These are phyloP conservation scores for Spisula solida DNA, from an alignment of 2,888 invertebrate genomes.

Conservation along the genomic window DNA sequence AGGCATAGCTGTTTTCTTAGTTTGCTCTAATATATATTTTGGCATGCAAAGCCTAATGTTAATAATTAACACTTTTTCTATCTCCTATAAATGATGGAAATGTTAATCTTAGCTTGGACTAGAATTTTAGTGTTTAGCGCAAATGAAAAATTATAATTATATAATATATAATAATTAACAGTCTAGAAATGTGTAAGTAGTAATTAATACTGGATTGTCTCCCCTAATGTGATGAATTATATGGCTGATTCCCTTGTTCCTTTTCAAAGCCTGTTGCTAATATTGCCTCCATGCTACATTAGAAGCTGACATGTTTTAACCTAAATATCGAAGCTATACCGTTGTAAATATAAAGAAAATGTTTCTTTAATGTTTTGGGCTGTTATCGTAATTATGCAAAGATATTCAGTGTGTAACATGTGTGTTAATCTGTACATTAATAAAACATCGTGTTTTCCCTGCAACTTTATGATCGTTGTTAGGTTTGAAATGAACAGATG, in stretches of 20 bases:
- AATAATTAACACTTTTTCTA: too few species aligned
- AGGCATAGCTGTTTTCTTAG: too few species aligned
- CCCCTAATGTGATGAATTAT: too few species aligned
- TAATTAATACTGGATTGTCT: too few species aligned
- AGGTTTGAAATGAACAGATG: constrained; percentile 32
- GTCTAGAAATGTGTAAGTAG: too few species aligned
- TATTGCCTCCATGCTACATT: constrained; percentile 41
- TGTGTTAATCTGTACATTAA: constrained; percentile 40
- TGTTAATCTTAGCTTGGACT: too few species aligned
- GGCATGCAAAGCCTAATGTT: too few species aligned
- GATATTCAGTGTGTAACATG: constrained; percentile 61
- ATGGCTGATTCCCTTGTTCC: not conserved
- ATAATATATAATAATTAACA: too few species aligned
- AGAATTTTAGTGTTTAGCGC: too few species aligned
- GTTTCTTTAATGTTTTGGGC: constrained; percentile 47
- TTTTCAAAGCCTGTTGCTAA: not conserved
- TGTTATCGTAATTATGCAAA: constrained; percentile 61
- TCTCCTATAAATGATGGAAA: too few species aligned
- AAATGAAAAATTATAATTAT: too few species aligned
- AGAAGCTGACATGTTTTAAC: constrained; percentile 34
- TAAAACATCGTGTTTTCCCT: constrained; percentile 22
- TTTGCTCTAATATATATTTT: too few species aligned
- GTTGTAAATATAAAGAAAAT: constrained; percentile 38
- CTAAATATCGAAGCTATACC: constrained; percentile 22
- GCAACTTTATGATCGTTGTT: constrained; percentile 23